Evolutionary conservation across 2,113 vertebrate species (phyloP).

Genomic region (Plecturocebus donacophilus): DNA sequence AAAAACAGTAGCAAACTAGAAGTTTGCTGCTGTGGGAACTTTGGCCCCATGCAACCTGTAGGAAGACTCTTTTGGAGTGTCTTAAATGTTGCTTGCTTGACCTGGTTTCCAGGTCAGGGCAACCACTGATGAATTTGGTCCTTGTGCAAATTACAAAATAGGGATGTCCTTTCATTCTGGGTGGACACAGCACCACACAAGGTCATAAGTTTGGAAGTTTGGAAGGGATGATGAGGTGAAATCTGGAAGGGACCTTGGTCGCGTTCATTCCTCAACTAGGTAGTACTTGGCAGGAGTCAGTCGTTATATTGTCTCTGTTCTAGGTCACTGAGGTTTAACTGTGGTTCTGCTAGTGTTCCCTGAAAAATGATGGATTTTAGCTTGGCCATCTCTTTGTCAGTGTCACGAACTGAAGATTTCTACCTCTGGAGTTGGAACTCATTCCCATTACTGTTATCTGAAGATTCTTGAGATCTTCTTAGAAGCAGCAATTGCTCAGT

Average conservation of each 20-base stretch:
- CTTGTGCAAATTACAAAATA: neutral
- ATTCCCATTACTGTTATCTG: neutral
- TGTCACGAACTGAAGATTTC: neutral
- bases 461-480: neutral
- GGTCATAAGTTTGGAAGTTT: neutral
- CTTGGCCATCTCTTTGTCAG: neutral
- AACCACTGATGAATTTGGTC: neutral
- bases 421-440: neutral
- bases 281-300: neutral
- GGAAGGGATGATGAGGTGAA: neutral
- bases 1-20: neutral
- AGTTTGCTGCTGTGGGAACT: neutral
- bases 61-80: neutral
- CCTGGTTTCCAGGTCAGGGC: neutral
- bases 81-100: neutral
- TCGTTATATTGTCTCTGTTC: neutral
- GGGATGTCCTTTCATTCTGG: neutral
- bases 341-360: neutral
- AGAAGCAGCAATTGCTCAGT: neutral
- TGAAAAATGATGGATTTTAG: neutral
- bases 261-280: fast-evolving
- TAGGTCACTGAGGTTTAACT: neutral
- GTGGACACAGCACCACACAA: neutral
- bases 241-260: neutral
- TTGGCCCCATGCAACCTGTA: neutral